phyloP scores from a whole-genome alignment of 1,140 invertebrate genomes.

The Halesus radiatus region DNA sequence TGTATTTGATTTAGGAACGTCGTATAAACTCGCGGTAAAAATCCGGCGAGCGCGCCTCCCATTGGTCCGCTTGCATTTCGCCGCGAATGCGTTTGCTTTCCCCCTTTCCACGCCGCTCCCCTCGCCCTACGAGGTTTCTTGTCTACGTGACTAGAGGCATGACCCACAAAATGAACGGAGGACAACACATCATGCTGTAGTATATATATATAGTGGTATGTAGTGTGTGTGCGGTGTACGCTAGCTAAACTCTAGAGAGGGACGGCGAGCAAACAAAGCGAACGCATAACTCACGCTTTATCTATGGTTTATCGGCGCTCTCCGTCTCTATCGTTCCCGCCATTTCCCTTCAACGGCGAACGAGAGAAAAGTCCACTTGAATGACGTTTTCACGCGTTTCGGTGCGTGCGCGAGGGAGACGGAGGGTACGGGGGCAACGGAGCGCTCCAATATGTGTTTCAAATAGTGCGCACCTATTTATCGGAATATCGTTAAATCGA shows the following conservation, averaged over 20 bases:
- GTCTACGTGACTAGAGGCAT: slow-evolving; percentile 43
- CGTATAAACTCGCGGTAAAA: background rate
- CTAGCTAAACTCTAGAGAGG: slow-evolving; percentile 5
- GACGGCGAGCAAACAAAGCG: slow-evolving; percentile 33
- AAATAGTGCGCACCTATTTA: too few relatives aligned
- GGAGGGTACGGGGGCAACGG: background rate
- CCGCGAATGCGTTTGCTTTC: slow-evolving; percentile 13
- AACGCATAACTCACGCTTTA: slow-evolving; percentile 4
- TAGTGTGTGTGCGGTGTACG: too few relatives aligned
- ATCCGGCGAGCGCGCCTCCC: background rate
- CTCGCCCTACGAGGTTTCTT: background rate
- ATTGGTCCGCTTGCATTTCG: slow-evolving; percentile 9
- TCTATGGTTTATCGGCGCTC: too few relatives aligned
- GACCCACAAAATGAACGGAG: slow-evolving; percentile 27
- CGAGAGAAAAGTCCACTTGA: background rate
- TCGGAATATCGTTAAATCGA: too few relatives aligned
- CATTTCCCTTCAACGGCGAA: background rate
- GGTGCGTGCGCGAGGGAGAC: background rate
- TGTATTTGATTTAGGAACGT: background rate
- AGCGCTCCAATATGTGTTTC: too few relatives aligned
- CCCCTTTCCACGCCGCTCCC: background rate
- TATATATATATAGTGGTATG: background rate
- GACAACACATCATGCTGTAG: background rate
- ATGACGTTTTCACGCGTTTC: background rate
- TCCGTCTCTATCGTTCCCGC: too few relatives aligned